phyloP scores from a whole-genome alignment of 2,797 vertebrate genomes.

The Cynodonichthys magdalenae region DNA sequence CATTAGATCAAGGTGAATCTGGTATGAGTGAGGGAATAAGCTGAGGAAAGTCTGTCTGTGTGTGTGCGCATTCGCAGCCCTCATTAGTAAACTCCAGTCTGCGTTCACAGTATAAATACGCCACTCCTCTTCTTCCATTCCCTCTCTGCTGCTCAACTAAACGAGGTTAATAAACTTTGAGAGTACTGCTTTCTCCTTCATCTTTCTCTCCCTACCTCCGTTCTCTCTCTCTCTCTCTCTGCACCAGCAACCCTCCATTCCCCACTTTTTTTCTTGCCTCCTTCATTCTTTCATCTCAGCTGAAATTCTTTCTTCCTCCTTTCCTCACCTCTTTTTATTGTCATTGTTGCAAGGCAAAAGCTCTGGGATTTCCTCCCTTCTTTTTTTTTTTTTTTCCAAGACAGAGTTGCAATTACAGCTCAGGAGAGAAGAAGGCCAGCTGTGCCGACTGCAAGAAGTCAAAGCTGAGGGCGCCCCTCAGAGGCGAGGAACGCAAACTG shows the following conservation, averaged over 20 bases:
- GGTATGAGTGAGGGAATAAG: constrained; percentile 61
- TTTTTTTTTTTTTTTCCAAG: constrained; percentile 69
- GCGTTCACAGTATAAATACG: constrained; percentile 84
- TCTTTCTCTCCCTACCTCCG: constrained; percentile 53
- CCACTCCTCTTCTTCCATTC: constrained; percentile 81
- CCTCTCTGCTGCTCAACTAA: constrained; percentile 81
- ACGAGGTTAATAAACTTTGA: constrained; percentile 91
- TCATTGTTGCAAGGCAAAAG: constrained; percentile 84
- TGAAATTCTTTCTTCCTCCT: constrained; percentile 74
- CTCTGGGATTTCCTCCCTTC: constrained; percentile 87
- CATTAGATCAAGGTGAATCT: constrained; percentile 86
- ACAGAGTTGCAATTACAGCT: constrained; percentile 85
- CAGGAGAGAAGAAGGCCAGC: constrained; percentile 77
- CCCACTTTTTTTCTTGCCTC: constrained; percentile 53
- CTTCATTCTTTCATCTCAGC: constrained; percentile 74
- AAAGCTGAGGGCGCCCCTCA: constrained; percentile 66
- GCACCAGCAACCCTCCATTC: constrained; percentile 51
- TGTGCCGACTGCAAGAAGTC: constrained; percentile 43
- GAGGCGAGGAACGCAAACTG: constrained; percentile 51
- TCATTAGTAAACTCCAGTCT: constrained; percentile 88
- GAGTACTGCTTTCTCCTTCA: constrained; percentile 78
- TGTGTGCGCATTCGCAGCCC: constrained; percentile 72
- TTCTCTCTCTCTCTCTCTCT: constrained; percentile 21
- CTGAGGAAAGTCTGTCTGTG: constrained; percentile 69
- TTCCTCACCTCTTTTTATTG: constrained; percentile 79